Base-by-base conservation (phyloP, 1,140 invertebrate genomes). In the Neodiprion pinetum region DNA sequence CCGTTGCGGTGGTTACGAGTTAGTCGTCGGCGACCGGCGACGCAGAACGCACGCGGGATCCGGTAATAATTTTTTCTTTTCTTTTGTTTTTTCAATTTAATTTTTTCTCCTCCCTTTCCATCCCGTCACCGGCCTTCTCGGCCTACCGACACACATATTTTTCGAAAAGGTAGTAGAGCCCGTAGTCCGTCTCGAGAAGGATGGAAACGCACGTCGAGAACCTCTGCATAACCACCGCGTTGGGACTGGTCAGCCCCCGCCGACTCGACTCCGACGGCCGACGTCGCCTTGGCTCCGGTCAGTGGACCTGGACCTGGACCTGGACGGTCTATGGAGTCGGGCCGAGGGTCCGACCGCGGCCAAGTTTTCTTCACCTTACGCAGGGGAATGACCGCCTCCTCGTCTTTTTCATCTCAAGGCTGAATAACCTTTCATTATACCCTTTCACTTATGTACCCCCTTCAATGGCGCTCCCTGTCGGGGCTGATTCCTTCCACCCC, bases 341-440 rank as follows among this genome's bases (percentile, higher is more conserved):
- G 5, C 53, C 53, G 11, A 12, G 53, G 11, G 28, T 40, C 53
- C 53, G 53, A 61, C 53, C 72, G 78, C 81, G 74, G 81, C 82
- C 75, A 85, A 85, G 83, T 84, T 85, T 84, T 84, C 85, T 83
- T 85, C 81, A 82, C 82, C 84, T 85, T 80, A 17, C 9, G 80
- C 80, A 78, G 82, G 82, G 83, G 80, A 83, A 84, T 81, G 84
- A 84, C 84, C 84, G 83, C 85, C 83, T 84, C 82, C 80, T 84
- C 53, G 53, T 61, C 53, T 85, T 80, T 82, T 84, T 83, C 80
- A 80, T 73, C 82, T 73, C 83, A 84, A 84, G 81, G 83, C 78
- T 84, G 79, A 76, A 81, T 82, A 81, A 81, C 78, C 79, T 83
- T 81, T 82, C 80, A 74, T 81, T 76, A 70, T 75, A 81, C 75